phyloP scores from a whole-genome alignment of 2,888 invertebrate species.

The Agrypnus murinus region DNA sequence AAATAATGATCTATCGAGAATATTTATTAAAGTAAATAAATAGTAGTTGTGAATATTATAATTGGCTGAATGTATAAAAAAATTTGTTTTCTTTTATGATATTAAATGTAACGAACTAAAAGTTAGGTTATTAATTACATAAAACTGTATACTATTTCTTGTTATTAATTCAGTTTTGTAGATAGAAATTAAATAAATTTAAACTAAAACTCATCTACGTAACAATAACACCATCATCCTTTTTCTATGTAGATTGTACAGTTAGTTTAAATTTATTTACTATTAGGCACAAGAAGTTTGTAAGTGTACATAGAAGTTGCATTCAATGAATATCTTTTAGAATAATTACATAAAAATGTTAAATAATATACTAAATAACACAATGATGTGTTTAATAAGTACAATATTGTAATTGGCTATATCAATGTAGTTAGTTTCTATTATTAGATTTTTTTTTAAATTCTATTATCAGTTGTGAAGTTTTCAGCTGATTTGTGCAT shows the following conservation, averaged over 20 bases:
- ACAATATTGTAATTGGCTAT: constrained; percentile 40
- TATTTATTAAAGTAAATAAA: background rate
- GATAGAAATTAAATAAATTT: constrained; percentile 39
- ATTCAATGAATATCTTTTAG: constrained; percentile 28
- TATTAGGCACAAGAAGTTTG: constrained; percentile 21
- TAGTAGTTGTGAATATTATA: no score
- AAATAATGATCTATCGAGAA: background rate
- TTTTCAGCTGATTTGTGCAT: constrained; percentile 12
- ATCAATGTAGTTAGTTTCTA: constrained; percentile 32
- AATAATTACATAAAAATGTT: constrained; percentile 33
- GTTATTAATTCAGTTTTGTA: constrained; percentile 33
- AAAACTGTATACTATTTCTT: constrained; percentile 38
- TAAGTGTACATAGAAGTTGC: constrained; percentile 40
- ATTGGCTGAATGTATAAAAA: constrained; percentile 27
- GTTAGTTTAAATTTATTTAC: constrained; percentile 42
- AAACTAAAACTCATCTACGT: constrained; percentile 15
- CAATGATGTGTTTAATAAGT: constrained; percentile 26
- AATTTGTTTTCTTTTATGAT: constrained; percentile 21
- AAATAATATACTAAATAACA: constrained; percentile 14
- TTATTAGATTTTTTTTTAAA: constrained; percentile 15
- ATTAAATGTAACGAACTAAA: constrained; percentile 41
- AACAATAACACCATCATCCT: constrained; percentile 9
- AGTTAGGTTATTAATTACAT: constrained; percentile 24
- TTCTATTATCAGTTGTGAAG: constrained; percentile 30
- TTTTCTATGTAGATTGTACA: background rate